Base-by-base conservation (phyloP, 2,113 vertebrate genomes). In the Silurus meridionalis region DNA sequence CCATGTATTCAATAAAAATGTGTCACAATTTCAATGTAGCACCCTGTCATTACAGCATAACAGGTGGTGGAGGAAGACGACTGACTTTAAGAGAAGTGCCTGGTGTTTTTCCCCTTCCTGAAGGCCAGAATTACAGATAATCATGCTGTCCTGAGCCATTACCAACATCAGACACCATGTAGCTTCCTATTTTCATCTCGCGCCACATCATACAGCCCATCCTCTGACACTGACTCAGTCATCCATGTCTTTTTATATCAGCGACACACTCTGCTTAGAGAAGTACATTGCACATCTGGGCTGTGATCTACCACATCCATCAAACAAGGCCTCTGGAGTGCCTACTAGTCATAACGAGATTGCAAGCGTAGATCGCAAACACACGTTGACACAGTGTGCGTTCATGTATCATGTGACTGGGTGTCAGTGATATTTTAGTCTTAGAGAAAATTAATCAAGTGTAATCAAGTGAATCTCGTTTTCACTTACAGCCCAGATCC, bases 201-300 rank as follows among this genome's bases (percentile, higher is more conserved):
- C 53, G 83, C 60, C 55, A 28, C 58, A 48, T 83, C 82, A 74
- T 25, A 53, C 66, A 77, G 72, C n/a, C 57, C 64, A 87, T 88
- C 89, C 84, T 81, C 85, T 92, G 87, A 83, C 86, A 85, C 85
- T 87, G 89, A 89, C 86, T 90, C 87, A 89, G 77, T 85, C 82
- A 80, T 86, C 53, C 66, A 50, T 83, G 87, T 88, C 85, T 86
- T 92, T 88, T 87, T 88, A 90, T 89, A 89, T 79, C 84, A 71
- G 50, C 72, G 21, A 63, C 57, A 83, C 81, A 82, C 79, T 63
- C 53, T 55, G 71, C 84, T 83, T 67, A 63, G 77, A 88, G 83
- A 83, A 83, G 83, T 71, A 79, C 85, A 86, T 88, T 87, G 86
- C 88, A 87, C 87, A 89, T 89, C 80, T 75, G 67, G 88, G 84